Evolutionary conservation across 2,797 vertebrate genomes (phyloP).

Genomic region (Stomatorhinus walkeri): DNA sequence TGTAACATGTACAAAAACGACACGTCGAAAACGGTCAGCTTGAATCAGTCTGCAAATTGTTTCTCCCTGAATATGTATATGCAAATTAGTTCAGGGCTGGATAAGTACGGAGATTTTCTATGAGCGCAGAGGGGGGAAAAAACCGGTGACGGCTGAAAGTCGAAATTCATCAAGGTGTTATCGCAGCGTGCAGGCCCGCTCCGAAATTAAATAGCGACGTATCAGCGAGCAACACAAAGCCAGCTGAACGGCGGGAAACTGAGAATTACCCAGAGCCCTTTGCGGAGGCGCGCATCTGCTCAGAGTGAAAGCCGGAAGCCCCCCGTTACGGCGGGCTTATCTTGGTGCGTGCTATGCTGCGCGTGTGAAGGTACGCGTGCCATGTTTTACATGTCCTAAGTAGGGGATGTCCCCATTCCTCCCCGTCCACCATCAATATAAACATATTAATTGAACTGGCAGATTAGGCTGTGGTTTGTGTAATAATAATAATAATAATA

Average conservation of each 20-base stretch:
- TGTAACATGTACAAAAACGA: background rate
- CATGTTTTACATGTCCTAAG: background rate
- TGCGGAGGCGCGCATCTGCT: background rate
- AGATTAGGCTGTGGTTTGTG: background rate
- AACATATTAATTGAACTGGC: background rate
- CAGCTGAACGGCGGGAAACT: background rate
- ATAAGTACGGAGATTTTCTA: background rate
- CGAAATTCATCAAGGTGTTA: slow-evolving; percentile 22
- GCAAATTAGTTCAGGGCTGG: background rate
- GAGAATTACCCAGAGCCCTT: background rate
- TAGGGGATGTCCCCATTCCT: background rate
- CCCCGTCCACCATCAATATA: background rate
- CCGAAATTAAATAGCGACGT: slow-evolving; percentile 8
- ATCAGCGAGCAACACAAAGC: slow-evolving; percentile 3
- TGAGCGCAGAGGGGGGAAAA: background rate
- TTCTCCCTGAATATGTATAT: background rate
- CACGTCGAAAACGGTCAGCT: background rate
- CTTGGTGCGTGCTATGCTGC: background rate
- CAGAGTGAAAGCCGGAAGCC: background rate
- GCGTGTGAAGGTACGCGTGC: background rate
- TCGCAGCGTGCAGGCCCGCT: slow-evolving; percentile 5
- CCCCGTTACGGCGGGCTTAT: background rate
- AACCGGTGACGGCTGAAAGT: background rate
- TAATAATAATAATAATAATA: background rate
- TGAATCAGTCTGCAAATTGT: background rate